phyloP scores from a whole-genome alignment of 2,113 vertebrate genomes.

The Hippocampus guttulatus region DNA sequence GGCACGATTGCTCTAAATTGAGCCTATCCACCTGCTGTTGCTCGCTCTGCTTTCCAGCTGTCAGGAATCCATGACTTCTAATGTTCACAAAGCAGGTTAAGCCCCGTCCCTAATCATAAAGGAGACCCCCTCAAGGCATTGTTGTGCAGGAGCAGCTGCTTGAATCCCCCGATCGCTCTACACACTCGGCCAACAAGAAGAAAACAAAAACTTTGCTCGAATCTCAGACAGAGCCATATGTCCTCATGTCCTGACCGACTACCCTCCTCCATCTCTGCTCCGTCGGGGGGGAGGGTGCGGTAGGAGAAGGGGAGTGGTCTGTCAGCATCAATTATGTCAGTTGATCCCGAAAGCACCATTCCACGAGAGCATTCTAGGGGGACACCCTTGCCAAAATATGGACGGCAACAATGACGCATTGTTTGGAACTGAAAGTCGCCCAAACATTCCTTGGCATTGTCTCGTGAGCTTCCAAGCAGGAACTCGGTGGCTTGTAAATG shows the following conservation, averaged over 20 bases:
- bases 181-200: not conserved
- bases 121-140: constrained; percentile 48
- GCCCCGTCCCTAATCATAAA: constrained; percentile 6
- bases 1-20: constrained; percentile 3
- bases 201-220: constrained; percentile 4
- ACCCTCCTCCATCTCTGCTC: constrained; percentile 2
- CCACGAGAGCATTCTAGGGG: not conserved
- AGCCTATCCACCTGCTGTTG: constrained; percentile 55
- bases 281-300: constrained; percentile 12
- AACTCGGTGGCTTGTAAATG: not conserved
- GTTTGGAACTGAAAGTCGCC: not conserved
- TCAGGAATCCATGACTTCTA: constrained; percentile 28
- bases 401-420: not conserved
- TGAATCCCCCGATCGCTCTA: not conserved
- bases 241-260: constrained; percentile 14
- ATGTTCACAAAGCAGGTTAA: constrained; percentile 48
- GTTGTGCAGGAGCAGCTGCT: constrained; percentile 32
- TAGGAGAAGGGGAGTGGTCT: constrained; percentile 17
- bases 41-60: constrained; percentile 49
- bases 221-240: constrained; percentile 57
- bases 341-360: constrained; percentile 9
- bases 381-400: not conserved
- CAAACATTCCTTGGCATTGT: not conserved
- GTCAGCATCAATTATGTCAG: constrained; percentile 41
- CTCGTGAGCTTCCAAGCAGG: not conserved